Percentiles rank a stretch among this genome's conserved stretches.
Evolutionary conservation across 2,888 invertebrate species (phyloP).

Genomic region (Agrenia bidenticulata): DNA sequence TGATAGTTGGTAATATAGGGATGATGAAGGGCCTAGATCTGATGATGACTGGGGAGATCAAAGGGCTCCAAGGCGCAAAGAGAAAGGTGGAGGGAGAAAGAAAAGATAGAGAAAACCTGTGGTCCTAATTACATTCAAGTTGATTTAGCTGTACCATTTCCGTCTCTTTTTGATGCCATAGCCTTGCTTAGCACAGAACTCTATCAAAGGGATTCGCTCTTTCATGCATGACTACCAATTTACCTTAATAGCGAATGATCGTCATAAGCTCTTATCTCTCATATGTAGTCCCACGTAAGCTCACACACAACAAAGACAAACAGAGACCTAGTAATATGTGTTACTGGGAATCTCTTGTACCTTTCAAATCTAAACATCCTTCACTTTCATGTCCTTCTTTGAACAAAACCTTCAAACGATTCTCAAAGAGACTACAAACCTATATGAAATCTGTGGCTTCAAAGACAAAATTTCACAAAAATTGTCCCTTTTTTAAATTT

Average conservation of each 20-base stretch:
- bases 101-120: conserved; percentile 29
- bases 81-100: conserved; percentile 28
- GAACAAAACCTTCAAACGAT: conserved; percentile 25
- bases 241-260: conserved; percentile 25
- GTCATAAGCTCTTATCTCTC: conserved; percentile 19
- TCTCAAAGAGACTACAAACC: conserved; percentile 18
- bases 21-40: conserved; percentile 27
- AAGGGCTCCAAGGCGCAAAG: conserved; percentile 39
- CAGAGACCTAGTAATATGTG: conserved; percentile 3
- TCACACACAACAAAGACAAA: conserved; percentile 22
- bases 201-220: conserved; percentile 23
- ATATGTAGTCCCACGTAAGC: conserved; percentile 16
- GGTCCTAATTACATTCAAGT: conserved; percentile 41
- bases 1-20: conserved; percentile 10
- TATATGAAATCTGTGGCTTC: conserved; percentile 36
- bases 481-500: conserved; percentile 40
- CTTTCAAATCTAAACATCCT: conserved; percentile 21
- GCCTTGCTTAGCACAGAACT: neutral
- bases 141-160: conserved; percentile 28
- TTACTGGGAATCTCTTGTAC: conserved; percentile 12
- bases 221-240: conserved; percentile 31
- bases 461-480: conserved; percentile 35
- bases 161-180: conserved; percentile 20
- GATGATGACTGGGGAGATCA: conserved; percentile 42
- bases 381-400: conserved; percentile 20